Evolutionary conservation across 1,140 invertebrate genomes (phyloP).

Genomic region (Ericerus pela): DNA sequence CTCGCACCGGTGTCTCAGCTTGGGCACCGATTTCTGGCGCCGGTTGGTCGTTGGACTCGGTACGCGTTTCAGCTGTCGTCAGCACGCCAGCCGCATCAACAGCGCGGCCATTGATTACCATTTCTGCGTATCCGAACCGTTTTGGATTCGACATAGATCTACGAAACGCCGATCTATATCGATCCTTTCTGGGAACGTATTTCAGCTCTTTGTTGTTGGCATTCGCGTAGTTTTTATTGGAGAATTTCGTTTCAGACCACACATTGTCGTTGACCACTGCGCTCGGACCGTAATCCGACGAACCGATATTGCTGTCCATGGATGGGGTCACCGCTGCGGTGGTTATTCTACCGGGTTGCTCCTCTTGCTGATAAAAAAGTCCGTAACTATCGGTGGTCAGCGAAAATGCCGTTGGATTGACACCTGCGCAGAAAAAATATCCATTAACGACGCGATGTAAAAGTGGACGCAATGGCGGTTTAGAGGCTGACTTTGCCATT

Average conservation of each 20-base stretch:
- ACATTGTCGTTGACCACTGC: neutral
- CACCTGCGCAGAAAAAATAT: neutral
- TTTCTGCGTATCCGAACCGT: neutral
- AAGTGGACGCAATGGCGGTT: too few relatives aligned
- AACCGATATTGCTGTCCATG: neutral
- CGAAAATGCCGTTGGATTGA: neutral
- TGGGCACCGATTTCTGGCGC: too few relatives aligned
- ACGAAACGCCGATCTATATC: neutral
- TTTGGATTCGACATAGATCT: neutral
- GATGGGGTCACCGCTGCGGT: neutral
- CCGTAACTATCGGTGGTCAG: neutral
- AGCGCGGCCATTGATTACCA: neutral
- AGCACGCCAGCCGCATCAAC: too few relatives aligned
- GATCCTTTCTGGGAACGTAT: neutral
- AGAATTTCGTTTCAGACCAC: neutral
- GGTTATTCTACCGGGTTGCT: conserved; percentile 1
- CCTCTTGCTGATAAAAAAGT: neutral
- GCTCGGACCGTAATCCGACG: neutral
- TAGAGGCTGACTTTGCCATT: too few relatives aligned
- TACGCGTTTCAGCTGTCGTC: too few relatives aligned
- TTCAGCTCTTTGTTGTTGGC: neutral
- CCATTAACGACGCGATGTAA: neutral
- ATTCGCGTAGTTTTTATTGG: neutral
- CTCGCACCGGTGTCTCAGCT: too few relatives aligned
- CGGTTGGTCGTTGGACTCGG: too few relatives aligned